phyloP scores from a whole-genome alignment of 1,140 invertebrate species.

The Anastatus disparis region DNA sequence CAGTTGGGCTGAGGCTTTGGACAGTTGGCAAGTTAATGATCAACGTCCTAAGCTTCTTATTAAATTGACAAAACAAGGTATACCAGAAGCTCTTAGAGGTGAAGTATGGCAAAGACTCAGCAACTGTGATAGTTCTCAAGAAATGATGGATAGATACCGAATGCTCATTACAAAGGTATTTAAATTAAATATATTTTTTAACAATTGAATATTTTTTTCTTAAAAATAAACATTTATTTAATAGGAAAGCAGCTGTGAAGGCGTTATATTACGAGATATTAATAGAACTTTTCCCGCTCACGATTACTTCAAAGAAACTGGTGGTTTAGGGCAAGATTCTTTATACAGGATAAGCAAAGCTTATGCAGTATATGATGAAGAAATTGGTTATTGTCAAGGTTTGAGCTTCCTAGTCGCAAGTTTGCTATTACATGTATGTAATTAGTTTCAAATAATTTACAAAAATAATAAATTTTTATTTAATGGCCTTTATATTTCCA shows the following conservation, averaged over 20 bases:
- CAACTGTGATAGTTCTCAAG: slow-evolving; percentile 82
- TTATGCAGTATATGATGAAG: slow-evolving; percentile 96
- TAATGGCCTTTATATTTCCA: slow-evolving; percentile 61
- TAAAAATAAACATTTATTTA: slow-evolving; percentile 24
- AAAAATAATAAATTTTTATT: not conserved
- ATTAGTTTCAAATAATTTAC: not conserved
- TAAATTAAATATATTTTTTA: slow-evolving; percentile 21
- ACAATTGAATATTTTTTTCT: slow-evolving; percentile 1
- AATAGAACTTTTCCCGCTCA: slow-evolving; percentile 98
- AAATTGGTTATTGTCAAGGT: slow-evolving; percentile 99
- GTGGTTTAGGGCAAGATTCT: slow-evolving; percentile 92
- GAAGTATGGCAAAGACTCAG: slow-evolving; percentile 98
- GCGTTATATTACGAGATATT: slow-evolving; percentile 95
- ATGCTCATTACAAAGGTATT: slow-evolving; percentile 89
- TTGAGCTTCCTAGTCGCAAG: slow-evolving; percentile 96
- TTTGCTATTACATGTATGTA: slow-evolving; percentile 90
- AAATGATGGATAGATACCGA: slow-evolving; percentile 92
- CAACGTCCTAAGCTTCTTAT: slow-evolving; percentile 82
- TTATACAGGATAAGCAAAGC: slow-evolving; percentile 96
- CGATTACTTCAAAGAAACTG: slow-evolving; percentile 95
- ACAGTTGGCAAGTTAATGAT: slow-evolving; percentile 81
- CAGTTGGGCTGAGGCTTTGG: slow-evolving; percentile 91
- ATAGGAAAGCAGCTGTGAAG: slow-evolving; percentile 88
- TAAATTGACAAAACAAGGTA: slow-evolving; percentile 84
- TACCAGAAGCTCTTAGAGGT: slow-evolving; percentile 94